A percentile compares a stretch with the other conserved stretches of the same genome.
Evolutionary conservation across 2,113 vertebrate genomes (phyloP).

Genomic region (Tragelaphus buxtoni): DNA sequence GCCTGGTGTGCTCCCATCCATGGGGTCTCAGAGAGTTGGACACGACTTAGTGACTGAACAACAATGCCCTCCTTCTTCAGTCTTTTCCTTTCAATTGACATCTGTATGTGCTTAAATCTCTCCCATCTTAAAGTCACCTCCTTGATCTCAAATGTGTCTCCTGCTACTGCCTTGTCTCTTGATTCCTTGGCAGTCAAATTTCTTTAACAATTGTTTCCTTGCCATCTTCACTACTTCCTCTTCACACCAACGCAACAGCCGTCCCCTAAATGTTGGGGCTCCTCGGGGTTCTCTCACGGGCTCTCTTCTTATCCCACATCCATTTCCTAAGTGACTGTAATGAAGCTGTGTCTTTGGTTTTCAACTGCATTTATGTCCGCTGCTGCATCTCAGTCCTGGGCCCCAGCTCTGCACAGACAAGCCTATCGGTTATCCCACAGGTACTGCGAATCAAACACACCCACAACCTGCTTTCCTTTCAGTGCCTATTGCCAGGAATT

Average conservation of each 20-base stretch:
- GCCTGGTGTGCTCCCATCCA: not conserved
- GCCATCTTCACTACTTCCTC: not conserved
- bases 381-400: rapidly evolving
- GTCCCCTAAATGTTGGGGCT: not conserved
- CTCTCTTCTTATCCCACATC: not conserved
- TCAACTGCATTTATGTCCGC: not conserved
- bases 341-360: not conserved
- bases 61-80: not conserved
- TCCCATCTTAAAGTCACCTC: not conserved
- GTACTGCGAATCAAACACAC: not conserved
- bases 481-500: not conserved
- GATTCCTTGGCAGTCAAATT: not conserved
- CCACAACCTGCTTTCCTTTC: not conserved
- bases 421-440: too few species aligned
- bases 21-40: too few species aligned
- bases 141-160: not conserved
- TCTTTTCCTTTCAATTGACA: not conserved
- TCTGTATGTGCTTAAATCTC: not conserved
- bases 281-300: not conserved
- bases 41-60: too few species aligned
- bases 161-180: not conserved
- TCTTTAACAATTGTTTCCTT: not conserved
- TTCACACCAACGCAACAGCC: not conserved
- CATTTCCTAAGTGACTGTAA: not conserved
- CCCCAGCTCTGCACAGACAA: not conserved